Evolutionary conservation across 2,888 invertebrate genomes (phyloP), one percentile per base, ranked within the genome.

Genomic region (Drosophila testacea): DNA sequence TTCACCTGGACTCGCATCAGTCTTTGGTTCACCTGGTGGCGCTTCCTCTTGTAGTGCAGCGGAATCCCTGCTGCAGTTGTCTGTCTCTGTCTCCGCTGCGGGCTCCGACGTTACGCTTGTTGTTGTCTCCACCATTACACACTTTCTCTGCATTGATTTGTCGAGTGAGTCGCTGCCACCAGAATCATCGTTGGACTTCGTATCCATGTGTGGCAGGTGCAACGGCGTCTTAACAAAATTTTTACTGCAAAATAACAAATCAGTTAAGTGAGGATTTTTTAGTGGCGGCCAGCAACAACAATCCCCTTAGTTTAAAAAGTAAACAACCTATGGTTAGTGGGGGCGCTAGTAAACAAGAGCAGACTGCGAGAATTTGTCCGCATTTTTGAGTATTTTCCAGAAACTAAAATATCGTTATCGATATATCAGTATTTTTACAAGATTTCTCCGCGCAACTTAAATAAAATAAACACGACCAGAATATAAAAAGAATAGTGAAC

Each of bases 151-250:
- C 85, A 91, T 78, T 59, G 91, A 91, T 79, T 89, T 91, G 69
- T 91, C 91, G 77, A 91, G 84, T 65, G 91, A 90, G 75, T 91
- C 91, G 62, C 91, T 91, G 71, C 91, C 90, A 70, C 79, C 90
- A 30, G 91, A 91, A 71, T 91, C 91, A 79, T 90, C 90, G 68
- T 88, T 90, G 73, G 86, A 90, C 73, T 91, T 91, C 50, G 79
- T 77, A 81, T 91, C 91, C 91, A 91, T 91, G 69, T 70, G 71
- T 70, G 81, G 70, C 76, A 70, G 70, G 61, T 60, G 51, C 34
- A 64, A 64, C 38, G 32, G 69, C 54, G 57, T 69, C 51, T 50
- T 52, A 65, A 75, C 54, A 79, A 69, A 54, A 47, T 34, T 75
- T 75, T 75, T 77, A 51, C 59, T 48, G 80, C 70, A 77, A 77